Conservation (phyloP, 2,888 invertebrate species). For the Thymelicus acteon region DNA sequence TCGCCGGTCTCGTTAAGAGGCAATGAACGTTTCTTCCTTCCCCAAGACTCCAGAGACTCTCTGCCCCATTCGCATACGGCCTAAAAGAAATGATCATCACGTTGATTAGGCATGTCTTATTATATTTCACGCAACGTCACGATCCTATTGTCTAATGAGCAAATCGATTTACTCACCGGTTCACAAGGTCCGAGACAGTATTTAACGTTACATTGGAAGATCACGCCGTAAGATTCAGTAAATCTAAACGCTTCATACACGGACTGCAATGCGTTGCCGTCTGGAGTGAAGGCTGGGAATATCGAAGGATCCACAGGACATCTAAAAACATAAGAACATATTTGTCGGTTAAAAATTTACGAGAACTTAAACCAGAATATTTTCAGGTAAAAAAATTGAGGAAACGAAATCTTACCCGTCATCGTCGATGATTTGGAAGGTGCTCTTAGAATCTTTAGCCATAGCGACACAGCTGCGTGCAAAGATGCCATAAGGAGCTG, state of each 20-base stretch:
- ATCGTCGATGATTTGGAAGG: slow-evolving; percentile 98
- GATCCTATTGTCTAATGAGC: slow-evolving; percentile 19
- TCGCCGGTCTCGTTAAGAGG: slow-evolving; percentile 85
- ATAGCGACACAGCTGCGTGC: slow-evolving; percentile 98
- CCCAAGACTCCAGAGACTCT: slow-evolving; percentile 96
- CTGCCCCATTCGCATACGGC: slow-evolving; percentile 96
- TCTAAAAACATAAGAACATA: slow-evolving; percentile 72
- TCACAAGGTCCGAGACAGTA: slow-evolving; percentile 98
- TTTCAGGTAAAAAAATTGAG: background rate
- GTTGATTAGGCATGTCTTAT: background rate
- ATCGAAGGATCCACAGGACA: slow-evolving; percentile 97
- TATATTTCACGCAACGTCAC: background rate
- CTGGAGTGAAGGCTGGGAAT: slow-evolving; percentile 96
- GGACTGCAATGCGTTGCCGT: slow-evolving; percentile 95
- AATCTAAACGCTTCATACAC: slow-evolving; percentile 98
- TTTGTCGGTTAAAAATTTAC: background rate
- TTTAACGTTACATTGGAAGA: slow-evolving; percentile 98
- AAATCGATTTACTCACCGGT: slow-evolving; percentile 86
- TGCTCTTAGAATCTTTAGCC: slow-evolving; percentile 98
- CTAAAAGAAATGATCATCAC: slow-evolving; percentile 66
- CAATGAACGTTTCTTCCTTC: slow-evolving; percentile 92
- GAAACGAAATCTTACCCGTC: slow-evolving; percentile 87
- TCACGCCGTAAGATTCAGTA: slow-evolving; percentile 97
- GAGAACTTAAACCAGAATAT: background rate
- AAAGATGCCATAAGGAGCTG: slow-evolving; percentile 98